Base-by-base conservation (phyloP, 53 echinoderm and acorn worm genomes). In the Hippasteria phrygiana region DNA sequence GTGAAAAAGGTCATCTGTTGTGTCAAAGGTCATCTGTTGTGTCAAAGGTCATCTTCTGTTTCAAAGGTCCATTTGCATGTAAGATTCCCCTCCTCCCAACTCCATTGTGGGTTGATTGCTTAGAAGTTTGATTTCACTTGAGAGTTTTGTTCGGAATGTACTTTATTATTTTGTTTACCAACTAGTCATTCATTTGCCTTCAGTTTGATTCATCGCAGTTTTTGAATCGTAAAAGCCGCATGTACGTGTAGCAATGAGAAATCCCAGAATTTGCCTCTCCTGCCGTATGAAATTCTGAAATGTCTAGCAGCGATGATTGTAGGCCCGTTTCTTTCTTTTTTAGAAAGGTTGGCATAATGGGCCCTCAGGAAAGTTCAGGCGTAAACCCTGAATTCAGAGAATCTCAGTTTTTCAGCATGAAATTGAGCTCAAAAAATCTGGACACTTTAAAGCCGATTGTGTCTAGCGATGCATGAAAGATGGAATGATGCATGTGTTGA, bases 21-120 rank as follows among this genome's bases (percentile, higher is more conserved):
- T 79, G 79, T 79, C 79, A 79, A 79, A 79, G 79, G 79, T 79
- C 79, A 41, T 56, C 22, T 26, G 79, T 22, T 37, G 56, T 56
- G 79, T 79, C 79, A 62, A n/a, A 79, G 79, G 43, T 79, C 22
- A 62, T 27, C 26, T 37, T 20, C 17, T 37, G 56, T 79, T 59
- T 79, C 79, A 62, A 34, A 62, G 79, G 27, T 79, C 38, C 42
- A 73, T 42, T 73, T 43, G 43, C 73, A 73, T 67, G 67, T 34
- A 67, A 13, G 35, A 6, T 8, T 56, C 11, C 59, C n/a, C 11
- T 33, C 18, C 36, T 1, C 32, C 37, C 37, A 35, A 67, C 2
- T 48, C 8, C 48, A 48, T 13, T 48, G 48, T 9, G 48, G 67
- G 13, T 37, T 35, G 14, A 33, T 34, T 34, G 67, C 67, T 67